Base-by-base conservation (phyloP, 2,113 vertebrate species). In the Eulemur rufifrons region DNA sequence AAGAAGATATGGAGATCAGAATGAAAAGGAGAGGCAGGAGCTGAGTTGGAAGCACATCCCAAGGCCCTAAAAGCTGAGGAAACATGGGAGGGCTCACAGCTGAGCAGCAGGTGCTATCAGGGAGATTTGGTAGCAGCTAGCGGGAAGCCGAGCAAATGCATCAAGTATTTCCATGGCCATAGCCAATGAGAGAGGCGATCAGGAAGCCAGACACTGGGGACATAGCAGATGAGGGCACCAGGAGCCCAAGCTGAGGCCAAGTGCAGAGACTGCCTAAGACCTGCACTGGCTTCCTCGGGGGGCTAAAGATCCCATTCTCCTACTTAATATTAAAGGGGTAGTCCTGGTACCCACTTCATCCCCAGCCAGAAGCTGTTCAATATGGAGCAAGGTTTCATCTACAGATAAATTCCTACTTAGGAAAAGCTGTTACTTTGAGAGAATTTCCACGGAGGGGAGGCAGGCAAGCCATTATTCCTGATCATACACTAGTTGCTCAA, bases 1-100 rank as follows among this genome's bases (percentile, higher is more conserved):
- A 34, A 34, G 50, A n/a, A 85, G 63, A 13, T 47, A 85, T 15
- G n/a, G 59, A 66, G 13, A 77, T 27, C 34, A 66, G 59, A 71
- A 95, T n/a, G 54, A 90, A 84, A 42, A 89, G 7, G 14, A 73
- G 56, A 86, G 13, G 21, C 8, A 42, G 12, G 39, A 54, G 13
- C 14, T 17, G 18, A 8, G 6, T 21, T 71, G 14, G 52, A 61
- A 47, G 54, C 18, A 71, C 32, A 56, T 29, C 56, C 34, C 34
- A 63, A 93, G 39, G 15, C 3, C 92, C 42, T 34, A 8, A 10
- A 81, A 34, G n/a, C 21, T 6, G 2, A 6, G 12, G 56, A 74
- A 45, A 42, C 2, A 6, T 5, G 18, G 18, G 2, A 14, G 18
- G 5, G 8, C 9, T 23, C 27, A 32, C 9, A n/a, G 10, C 23